Evolutionary conservation across 2,888 invertebrate species (phyloP), one percentile per base, ranked within the genome.

Genomic region (Romanomermis culicivorax): DNA sequence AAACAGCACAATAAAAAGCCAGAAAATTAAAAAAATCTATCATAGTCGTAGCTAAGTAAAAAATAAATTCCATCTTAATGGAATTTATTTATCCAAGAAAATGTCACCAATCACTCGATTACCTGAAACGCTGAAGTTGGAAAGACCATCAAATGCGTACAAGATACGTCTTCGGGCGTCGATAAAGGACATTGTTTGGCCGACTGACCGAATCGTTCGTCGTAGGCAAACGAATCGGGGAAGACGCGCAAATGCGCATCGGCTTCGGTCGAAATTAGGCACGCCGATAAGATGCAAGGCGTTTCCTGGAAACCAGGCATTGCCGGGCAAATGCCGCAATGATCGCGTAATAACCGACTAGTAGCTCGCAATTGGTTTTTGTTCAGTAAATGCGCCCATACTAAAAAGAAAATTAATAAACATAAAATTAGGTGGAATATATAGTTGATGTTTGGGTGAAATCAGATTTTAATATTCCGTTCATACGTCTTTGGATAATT

Each of bases 91-190:
- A n/a, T n/a, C n/a, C n/a, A n/a, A n/a, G n/a, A n/a, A n/a, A n/a
- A n/a, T n/a, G n/a, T n/a, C n/a, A n/a, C n/a, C n/a, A n/a, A n/a
- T n/a, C n/a, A n/a, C n/a, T n/a, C n/a, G n/a, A n/a, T n/a, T n/a
- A n/a, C n/a, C n/a, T n/a, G n/a, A 11, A 85, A 85, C 47, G 89
- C 88, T 58, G 86, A 91, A 43, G 91, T 95, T 52, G 95, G 95
- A 74, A 97, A 95, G 62, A 95, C 95, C 63, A 97, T 79, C 62
- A 97, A 95, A 70, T 97, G 97, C 57, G 95, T 95, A 70, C 86
- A 86, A 56, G 88, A 85, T 59, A 89, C 86, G 74, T 97, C 95
- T 60, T 88, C 80, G 3, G 95, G 95, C 57, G 95, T 95, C 63
- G 85, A 85, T 64, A 95, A 76, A 61, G 84, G 83, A 66, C 83